Percentiles rank a stretch among this genome's conserved stretches.
Conservation (phyloP, 2,113 vertebrate species). For the Castor canadensis region DNA sequence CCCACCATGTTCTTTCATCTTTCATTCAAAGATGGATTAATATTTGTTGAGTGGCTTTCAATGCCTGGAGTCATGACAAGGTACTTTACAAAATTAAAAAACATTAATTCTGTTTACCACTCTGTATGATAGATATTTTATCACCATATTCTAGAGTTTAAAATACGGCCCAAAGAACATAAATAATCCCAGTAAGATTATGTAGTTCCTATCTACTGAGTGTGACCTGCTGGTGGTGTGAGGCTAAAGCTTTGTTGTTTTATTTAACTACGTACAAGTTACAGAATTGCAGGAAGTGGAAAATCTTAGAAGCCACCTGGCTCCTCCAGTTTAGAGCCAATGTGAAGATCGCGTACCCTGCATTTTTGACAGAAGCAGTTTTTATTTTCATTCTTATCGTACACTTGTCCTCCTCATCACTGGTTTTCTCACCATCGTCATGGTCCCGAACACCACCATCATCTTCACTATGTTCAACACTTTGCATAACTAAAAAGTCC, state of each 20-base stretch:
- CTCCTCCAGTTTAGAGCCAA: neutral
- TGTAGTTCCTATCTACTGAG: neutral
- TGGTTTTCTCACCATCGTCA: neutral
- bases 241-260: neutral
- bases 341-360: rapidly evolving
- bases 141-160: neutral
- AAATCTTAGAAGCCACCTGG: neutral
- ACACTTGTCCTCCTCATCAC: neutral
- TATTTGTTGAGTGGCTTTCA: neutral
- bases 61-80: slow-evolving; percentile 40
- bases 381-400: too few species aligned
- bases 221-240: neutral
- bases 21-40: slow-evolving; percentile 10
- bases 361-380: rapidly evolving
- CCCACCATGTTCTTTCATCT: neutral
- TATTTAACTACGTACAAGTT: neutral
- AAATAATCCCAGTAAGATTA: neutral
- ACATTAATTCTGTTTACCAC: slow-evolving; percentile 29
- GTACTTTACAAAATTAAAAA: slow-evolving; percentile 62
- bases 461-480: too few species aligned
- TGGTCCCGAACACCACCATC: too few species aligned
- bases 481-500: neutral
- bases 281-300: neutral
- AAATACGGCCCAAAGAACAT: neutral
- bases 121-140: slow-evolving; percentile 48